Base-by-base conservation (phyloP, 2,888 invertebrate species). In the Synanthedon myopaeformis region DNA sequence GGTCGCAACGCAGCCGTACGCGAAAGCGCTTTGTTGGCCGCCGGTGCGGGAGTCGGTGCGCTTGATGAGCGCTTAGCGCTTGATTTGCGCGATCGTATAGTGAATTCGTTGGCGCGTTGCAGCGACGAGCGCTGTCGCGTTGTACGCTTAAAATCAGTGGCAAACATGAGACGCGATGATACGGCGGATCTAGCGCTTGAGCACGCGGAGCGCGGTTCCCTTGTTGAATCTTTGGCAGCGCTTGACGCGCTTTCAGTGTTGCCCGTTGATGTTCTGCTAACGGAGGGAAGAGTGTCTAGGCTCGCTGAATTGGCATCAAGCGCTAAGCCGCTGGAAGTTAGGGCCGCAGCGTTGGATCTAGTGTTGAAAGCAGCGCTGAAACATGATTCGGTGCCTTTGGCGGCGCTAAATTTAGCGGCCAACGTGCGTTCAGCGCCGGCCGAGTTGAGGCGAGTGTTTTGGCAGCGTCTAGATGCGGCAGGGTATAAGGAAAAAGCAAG, bases 401-500 rank as follows among this genome's bases (percentile, higher is more conserved):
- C 51, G 12, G 60, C 58, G 51, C 56, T 58, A 45, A 57, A 52
- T 42, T 4, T 49, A 12, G 53, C 62, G 53, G 69, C 67, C 54
- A 17, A 49, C 51, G 57, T 58, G 54, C 53, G 58, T 59, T 56
- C 53, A 60, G 59, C 58, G 55, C 59, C 52, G 58, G 66, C 58
- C 65, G 80, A 82, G 71, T 72, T 82, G 70, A 74, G 69, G 12
- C 78, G 81, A 56, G 56, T 79, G 64, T 41, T 51, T 6, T 51
- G 51, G 42, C 42, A 42, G 51, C 41, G 28, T 3, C n/a, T 41
- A n/a, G 8, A 4, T 11, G 57, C 66, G 62, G 61, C 42, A 51
- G 51, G n/a, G 58, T 61, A 60, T 55, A 59, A 1, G 41, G 0
- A 50, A 23, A 11, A 41, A 54, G 49, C 56, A 19, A n/a, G 11